Conservation (phyloP, 2,888 invertebrate species). For the Lacanobia oleracea region DNA sequence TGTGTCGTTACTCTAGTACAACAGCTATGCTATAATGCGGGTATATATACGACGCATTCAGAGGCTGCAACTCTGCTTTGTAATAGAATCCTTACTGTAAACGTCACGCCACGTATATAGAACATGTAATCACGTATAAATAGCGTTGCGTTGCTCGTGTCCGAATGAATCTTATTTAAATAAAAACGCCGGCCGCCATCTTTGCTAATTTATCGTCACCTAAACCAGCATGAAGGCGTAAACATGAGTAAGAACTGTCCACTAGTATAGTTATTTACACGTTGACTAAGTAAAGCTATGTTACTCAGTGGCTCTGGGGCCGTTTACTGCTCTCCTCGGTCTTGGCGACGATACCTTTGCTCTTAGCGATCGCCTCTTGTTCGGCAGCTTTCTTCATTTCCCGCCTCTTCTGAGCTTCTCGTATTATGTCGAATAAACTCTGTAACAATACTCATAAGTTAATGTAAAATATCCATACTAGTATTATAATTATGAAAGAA, state of each 20-base stretch:
- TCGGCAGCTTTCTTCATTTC: constrained; percentile 82
- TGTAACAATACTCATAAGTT: constrained; percentile 68
- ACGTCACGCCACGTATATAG: constrained; percentile 2
- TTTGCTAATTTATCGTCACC: constrained; percentile 71
- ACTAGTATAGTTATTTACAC: constrained; percentile 65
- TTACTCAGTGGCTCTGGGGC: constrained; percentile 82
- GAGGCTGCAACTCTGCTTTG: constrained; percentile 19
- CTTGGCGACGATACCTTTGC: constrained; percentile 80
- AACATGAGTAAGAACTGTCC: constrained; percentile 48
- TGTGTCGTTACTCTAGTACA: constrained; percentile 62
- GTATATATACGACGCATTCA: constrained; percentile 30
- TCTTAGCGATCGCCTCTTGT: constrained; percentile 73
- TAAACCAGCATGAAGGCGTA: constrained; percentile 73
- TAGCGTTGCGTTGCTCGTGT: constrained; percentile 28
- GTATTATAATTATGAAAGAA: background rate
- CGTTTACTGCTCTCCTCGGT: constrained; percentile 74
- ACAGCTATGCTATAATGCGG: constrained; percentile 62
- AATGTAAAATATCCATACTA: background rate
- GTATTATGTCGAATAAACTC: constrained; percentile 87
- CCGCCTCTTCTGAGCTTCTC: constrained; percentile 85
- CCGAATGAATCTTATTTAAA: constrained; percentile 55
- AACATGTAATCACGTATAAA: constrained; percentile 4
- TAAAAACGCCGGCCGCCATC: constrained; percentile 69
- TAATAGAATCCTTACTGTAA: constrained; percentile 19
- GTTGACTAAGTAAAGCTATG: constrained; percentile 53